Conservation (phyloP, 2,113 vertebrate species). For the Girardinichthys multiradiatus region DNA sequence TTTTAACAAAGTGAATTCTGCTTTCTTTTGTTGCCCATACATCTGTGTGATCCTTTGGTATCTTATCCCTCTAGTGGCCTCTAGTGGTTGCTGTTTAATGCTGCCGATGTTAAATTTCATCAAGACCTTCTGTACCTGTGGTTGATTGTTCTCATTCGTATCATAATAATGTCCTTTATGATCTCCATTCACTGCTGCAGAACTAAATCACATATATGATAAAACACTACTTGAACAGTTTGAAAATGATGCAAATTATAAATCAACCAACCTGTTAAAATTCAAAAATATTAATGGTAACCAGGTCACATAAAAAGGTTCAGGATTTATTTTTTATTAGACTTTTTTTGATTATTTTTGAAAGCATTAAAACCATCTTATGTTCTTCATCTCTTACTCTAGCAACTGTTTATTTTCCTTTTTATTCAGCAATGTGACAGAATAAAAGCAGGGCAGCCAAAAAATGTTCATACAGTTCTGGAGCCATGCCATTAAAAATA, state of each 20-base stretch:
- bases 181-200: background rate
- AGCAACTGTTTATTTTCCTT: background rate
- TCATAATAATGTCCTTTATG: background rate
- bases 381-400: background rate
- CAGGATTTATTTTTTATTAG: background rate
- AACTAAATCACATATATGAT: background rate
- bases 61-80: constrained; percentile 65
- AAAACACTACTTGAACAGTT: background rate
- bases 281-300: background rate
- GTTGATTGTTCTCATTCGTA: background rate
- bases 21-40: background rate
- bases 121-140: background rate
- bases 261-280: too few relatives aligned
- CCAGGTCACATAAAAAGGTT: background rate
- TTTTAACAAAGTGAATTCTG: background rate
- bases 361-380: background rate
- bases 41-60: constrained; percentile 5
- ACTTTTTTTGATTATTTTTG: background rate
- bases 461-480: background rate
- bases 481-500: too few relatives aligned
- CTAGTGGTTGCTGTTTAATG: constrained; percentile 58
- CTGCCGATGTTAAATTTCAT: constrained; percentile 11
- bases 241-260: background rate
- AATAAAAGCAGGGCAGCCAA: background rate
- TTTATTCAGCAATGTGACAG: background rate